Evolutionary conservation across 64 coral and sea anemone genomes (phyloP).

Genomic region (Astreopora myriophthalma): DNA sequence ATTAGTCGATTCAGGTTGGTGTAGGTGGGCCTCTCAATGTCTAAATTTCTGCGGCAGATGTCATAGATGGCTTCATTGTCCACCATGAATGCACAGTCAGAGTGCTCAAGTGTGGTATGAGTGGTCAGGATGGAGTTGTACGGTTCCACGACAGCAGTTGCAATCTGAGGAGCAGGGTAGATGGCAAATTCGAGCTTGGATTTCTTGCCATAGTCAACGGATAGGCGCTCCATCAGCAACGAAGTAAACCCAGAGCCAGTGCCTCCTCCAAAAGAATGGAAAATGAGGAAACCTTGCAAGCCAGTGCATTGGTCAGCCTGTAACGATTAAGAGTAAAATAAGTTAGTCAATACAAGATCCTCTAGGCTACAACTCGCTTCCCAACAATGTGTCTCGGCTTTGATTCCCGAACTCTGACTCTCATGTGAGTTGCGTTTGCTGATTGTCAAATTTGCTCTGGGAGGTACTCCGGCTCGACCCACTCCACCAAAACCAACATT

Average conservation of each 20-base stretch:
- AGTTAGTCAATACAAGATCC: no score
- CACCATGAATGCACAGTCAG: conserved; percentile 45
- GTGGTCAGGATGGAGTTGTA: conserved; percentile 42
- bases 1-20: conserved; percentile 43
- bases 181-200: conserved; percentile 43
- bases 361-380: no score
- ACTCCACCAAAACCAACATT: no score
- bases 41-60: conserved; percentile 43
- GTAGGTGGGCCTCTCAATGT: conserved; percentile 48
- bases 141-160: conserved; percentile 37
- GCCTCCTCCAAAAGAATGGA: conserved; percentile 44
- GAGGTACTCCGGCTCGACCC: no score
- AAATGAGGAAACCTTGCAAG: conserved; percentile 34
- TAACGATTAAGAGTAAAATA: not conserved
- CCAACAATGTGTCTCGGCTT: no score
- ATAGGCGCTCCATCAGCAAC: conserved; percentile 36
- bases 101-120: conserved; percentile 46
- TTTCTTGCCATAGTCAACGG: conserved; percentile 57
- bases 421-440: no score
- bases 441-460: no score
- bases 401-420: no score
- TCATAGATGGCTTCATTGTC: conserved; percentile 46
- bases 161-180: conserved; percentile 37
- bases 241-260: conserved; percentile 42
- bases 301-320: conserved; percentile 45